phyloP scores from a whole-genome alignment of 2,888 invertebrate genomes.

The Stictocephala bisonia region DNA sequence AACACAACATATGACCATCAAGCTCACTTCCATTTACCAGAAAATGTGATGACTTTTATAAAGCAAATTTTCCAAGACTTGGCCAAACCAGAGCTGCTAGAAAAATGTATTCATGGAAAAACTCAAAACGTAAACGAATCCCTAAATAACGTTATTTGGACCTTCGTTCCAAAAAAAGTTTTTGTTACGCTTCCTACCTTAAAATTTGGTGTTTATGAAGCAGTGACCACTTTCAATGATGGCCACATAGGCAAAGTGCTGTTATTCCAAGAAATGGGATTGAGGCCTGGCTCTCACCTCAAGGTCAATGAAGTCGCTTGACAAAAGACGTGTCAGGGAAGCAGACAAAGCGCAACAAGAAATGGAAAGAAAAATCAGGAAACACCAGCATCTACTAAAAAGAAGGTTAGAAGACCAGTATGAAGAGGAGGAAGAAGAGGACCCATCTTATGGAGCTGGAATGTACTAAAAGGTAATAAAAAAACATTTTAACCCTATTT shows the following conservation, averaged over 20 bases:
- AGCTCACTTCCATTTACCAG: no score
- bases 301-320: not conserved
- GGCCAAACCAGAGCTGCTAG: not conserved
- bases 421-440: not conserved
- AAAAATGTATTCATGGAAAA: conserved; percentile 19
- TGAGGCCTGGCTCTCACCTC: not conserved
- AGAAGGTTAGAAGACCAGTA: conserved; percentile 36
- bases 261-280: not conserved
- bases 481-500: no score
- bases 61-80: conserved; percentile 34
- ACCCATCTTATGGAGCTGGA: not conserved
- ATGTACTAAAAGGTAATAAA: not conserved
- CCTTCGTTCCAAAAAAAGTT: conserved; percentile 7
- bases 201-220: conserved; percentile 32
- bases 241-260: conserved; percentile 4
- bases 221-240: conserved; percentile 36
- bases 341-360: conserved; percentile 1
- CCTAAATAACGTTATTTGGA: conserved; percentile 39
- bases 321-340: not conserved
- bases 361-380: conserved; percentile 23
- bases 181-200: conserved; percentile 22
- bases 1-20: no score
- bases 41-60: no score
- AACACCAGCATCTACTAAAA: not conserved
- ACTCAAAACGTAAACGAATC: conserved; percentile 37